Evolutionary conservation across 2,888 invertebrate species (phyloP).

Genomic region (Chaetoderma sp.): DNA sequence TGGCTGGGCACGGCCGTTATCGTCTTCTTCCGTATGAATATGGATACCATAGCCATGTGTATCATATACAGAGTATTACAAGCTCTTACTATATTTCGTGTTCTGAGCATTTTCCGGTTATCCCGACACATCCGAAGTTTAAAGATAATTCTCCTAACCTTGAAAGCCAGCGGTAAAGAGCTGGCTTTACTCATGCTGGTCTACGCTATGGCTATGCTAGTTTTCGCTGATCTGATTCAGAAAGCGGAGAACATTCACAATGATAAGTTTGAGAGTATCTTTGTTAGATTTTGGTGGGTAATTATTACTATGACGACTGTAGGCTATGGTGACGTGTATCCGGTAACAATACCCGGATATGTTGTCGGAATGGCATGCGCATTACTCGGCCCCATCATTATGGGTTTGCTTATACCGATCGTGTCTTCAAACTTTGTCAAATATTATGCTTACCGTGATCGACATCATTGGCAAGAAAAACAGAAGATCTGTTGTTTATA

Average conservation of each 20-base stretch:
- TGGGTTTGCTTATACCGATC: conserved; percentile 5
- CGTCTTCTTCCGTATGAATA: too few species aligned
- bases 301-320: not conserved
- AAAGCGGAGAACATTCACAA: not conserved
- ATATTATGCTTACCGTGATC: not conserved
- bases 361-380: not conserved
- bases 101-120: not conserved
- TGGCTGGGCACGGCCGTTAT: too few species aligned
- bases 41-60: too few species aligned
- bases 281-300: not conserved
- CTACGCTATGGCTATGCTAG: not conserved
- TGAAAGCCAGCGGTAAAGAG: not conserved
- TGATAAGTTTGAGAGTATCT: not conserved
- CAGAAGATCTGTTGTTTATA: too few species aligned
- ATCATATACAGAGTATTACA: not conserved
- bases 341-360: not conserved
- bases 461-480: too few species aligned
- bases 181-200: not conserved
- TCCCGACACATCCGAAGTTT: not conserved
- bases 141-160: not conserved
- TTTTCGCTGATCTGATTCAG: not conserved
- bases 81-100: not conserved
- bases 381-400: not conserved
- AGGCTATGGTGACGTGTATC: not conserved
- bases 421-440: not conserved